Evolutionary conservation across 2,797 vertebrate species (phyloP), one percentile per base, ranked within the genome.

Genomic region (Malacoraja senta): DNA sequence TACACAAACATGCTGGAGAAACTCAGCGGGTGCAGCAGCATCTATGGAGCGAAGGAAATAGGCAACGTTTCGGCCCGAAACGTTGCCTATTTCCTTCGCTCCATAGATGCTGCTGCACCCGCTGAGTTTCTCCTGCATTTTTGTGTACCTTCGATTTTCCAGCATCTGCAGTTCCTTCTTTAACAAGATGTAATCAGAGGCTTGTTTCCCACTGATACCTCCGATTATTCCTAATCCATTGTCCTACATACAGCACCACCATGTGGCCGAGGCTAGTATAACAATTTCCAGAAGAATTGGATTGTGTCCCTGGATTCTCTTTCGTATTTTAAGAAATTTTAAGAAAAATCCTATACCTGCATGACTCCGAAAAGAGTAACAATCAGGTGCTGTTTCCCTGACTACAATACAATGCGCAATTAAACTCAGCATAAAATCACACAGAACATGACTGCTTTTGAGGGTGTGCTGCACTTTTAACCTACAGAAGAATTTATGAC

Each of bases 241-340:
- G 61, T 88, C 84, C 84, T 44, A 80, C 38, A 76, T 7, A 58
- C 71, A 92, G 90, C 71, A 74, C 90, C 71, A 92, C 44, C 71
- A 44, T 92, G 71, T 92, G 90, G 90, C 26, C 19, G 44, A 72
- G 29, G 29, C 38, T 74, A 74, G 32, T 91, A 91, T 13, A 74
- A 74, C 61, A 26, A 84, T n/a, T 84, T 86, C 32, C 58, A 63
- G n/a, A 6, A 29, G 29, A 63, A 65, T 65, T 88, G 58, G 3
- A 88, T 29, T 15, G 58, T 86, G 58, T 61, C n/a, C 17, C 58
- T 63, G 13, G n/a, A 32, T n/a, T 13, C 29, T n/a, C 58, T 63
- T 68, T 32, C 3, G 8, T 2, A 9, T 17, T 17, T 12, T 0
- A 53, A 53, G 44, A 53, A 35, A 68, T 19, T 68, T 88, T 1